These are phyloP conservation scores for Anagrus nilaparvatae DNA, from an alignment of 1,140 invertebrate species.

Conservation along the genomic window DNA sequence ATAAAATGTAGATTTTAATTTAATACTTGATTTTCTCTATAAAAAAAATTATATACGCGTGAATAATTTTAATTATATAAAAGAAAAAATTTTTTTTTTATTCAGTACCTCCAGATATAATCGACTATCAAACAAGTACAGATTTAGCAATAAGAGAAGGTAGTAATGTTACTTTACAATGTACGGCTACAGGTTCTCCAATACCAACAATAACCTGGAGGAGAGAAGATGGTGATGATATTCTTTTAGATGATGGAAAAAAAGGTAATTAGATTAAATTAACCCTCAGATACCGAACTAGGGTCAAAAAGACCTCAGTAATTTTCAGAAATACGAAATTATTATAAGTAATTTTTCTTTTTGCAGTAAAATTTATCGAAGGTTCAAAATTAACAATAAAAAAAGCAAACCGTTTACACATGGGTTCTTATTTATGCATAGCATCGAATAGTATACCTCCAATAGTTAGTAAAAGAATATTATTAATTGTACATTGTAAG, in stretches of 20 bases:
- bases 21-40: too few relatives aligned
- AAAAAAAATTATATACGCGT: too few relatives aligned
- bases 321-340: too few relatives aligned
- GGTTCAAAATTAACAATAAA: slow-evolving; percentile 66
- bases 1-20: too few relatives aligned
- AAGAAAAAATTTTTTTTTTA: too few relatives aligned
- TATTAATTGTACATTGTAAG: slow-evolving; percentile 82
- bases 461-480: slow-evolving; percentile 77
- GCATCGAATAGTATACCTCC: slow-evolving; percentile 79
- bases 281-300: too few relatives aligned
- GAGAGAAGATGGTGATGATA: slow-evolving; percentile 67
- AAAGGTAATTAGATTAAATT: too few relatives aligned
- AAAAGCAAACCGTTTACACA: slow-evolving; percentile 76
- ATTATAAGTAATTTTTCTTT: too few relatives aligned
- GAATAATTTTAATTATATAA: too few relatives aligned
- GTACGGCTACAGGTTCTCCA: slow-evolving; percentile 74
- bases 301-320: too few relatives aligned
- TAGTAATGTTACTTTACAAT: slow-evolving; percentile 71
- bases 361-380: slow-evolving; percentile 51
- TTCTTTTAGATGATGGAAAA: too few relatives aligned
- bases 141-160: slow-evolving; percentile 84
- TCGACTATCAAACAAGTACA: slow-evolving; percentile 74
- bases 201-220: slow-evolving; percentile 72
- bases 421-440: slow-evolving; percentile 85
- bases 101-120: slow-evolving; percentile 76